Percentiles rank a stretch among this genome's conserved stretches.
phyloP scores from a whole-genome alignment of 2,113 vertebrate genomes.

The Amazona vittata region DNA sequence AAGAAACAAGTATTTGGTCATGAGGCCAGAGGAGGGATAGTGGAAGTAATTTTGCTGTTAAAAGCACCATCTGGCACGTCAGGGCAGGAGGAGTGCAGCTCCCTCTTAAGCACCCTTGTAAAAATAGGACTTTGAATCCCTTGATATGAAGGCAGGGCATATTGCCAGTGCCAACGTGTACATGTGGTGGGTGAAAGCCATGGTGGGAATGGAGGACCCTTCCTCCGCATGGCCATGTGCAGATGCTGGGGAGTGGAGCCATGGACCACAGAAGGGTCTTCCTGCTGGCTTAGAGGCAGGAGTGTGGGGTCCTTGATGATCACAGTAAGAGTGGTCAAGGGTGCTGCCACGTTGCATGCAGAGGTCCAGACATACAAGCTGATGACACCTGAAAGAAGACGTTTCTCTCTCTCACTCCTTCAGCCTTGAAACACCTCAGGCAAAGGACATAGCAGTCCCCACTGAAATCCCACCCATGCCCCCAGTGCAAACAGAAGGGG shows the following conservation, averaged over 20 bases:
- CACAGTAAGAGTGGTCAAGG: neutral
- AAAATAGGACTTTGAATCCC: neutral
- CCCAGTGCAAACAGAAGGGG: neutral
- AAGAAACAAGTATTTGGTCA: neutral
- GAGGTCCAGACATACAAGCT: neutral
- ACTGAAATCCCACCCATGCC: neutral
- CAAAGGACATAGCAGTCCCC: neutral
- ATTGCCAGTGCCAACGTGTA: neutral
- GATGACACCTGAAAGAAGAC: neutral
- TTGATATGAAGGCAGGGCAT: neutral
- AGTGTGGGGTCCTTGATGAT: neutral
- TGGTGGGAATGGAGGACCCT: neutral
- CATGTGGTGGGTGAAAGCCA: neutral
- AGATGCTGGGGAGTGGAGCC: neutral
- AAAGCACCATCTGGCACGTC: neutral
- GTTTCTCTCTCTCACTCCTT: neutral
- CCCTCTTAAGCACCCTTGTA: neutral
- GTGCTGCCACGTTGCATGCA: neutral
- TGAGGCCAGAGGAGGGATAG: neutral
- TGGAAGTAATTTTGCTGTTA: neutral
- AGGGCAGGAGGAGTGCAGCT: neutral
- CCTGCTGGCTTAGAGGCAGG: neutral
- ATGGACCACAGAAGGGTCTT: neutral
- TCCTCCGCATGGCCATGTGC: rapidly evolving
- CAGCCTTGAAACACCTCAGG: neutral